A percentile compares a stretch with the other conserved stretches of the same genome.
Conservation (phyloP, 2,113 vertebrate species). For the Eclectus roratus region DNA sequence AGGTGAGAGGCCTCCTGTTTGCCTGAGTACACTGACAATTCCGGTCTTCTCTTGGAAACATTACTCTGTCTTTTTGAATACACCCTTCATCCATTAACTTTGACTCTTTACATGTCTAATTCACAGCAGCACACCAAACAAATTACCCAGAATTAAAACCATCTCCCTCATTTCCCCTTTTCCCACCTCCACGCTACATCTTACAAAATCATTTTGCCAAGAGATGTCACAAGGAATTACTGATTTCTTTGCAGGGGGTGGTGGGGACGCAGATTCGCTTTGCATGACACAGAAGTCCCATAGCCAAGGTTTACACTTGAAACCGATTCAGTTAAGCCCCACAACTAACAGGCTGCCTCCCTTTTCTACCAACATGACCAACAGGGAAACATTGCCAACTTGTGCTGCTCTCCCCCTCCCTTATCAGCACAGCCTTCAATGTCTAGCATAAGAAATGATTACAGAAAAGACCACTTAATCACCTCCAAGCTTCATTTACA, state of each 20-base stretch:
- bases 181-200: background rate
- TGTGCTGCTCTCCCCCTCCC: background rate
- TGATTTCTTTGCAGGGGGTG: background rate
- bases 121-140: conserved; percentile 48
- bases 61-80: conserved; percentile 34
- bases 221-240: background rate
- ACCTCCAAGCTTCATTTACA: background rate
- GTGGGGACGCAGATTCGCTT: background rate
- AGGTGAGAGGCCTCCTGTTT: background rate
- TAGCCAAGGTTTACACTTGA: background rate
- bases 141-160: conserved; percentile 60
- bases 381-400: background rate
- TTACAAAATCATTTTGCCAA: conserved; percentile 13
- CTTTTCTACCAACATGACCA: background rate
- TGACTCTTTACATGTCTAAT: conserved; percentile 34
- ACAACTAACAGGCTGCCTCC: background rate
- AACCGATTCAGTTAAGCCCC: background rate
- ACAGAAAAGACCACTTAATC: background rate
- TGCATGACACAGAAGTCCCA: fast-evolving
- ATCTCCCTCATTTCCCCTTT: conserved; percentile 50
- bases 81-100: conserved; percentile 52
- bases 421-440: background rate
- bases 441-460: background rate
- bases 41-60: background rate
- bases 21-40: background rate